phyloP scores from a whole-genome alignment of 1,140 invertebrate genomes.

The Pantala flavescens region DNA sequence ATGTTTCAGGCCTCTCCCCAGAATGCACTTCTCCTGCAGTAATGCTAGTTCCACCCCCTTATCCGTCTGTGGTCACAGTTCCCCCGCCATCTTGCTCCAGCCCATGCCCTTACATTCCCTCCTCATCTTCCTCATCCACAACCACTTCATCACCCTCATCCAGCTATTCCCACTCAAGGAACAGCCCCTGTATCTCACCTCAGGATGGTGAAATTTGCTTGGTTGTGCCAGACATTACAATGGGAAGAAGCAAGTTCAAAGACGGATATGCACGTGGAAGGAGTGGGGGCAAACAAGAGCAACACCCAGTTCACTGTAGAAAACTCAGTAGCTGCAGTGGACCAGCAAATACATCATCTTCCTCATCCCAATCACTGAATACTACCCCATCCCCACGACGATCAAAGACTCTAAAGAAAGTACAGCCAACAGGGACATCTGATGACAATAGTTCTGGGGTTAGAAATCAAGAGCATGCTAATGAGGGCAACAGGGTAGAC shows the following conservation, averaged over 20 bases:
- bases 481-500: not conserved
- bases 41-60: constrained; percentile 26
- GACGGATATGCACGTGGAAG: not conserved
- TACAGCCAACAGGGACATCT: not conserved
- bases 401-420: not conserved
- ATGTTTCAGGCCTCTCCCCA: constrained; percentile 22
- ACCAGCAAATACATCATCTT: not conserved
- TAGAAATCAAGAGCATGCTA: not conserved
- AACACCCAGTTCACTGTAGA: not conserved
- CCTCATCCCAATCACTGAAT: not conserved
- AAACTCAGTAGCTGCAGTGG: not conserved
- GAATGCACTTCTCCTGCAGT: constrained; percentile 25
- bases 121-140: not conserved
- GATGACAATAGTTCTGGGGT: not conserved
- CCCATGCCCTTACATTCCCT: not conserved
- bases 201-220: not conserved
- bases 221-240: not conserved
- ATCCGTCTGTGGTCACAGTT: constrained; percentile 9
- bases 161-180: not conserved
- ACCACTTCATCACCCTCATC: not conserved
- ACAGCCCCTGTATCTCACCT: not conserved
- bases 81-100: not conserved
- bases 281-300: not conserved
- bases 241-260: not conserved
- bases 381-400: not conserved